Percentiles rank a stretch among this genome's conserved stretches.
These are phyloP conservation scores for Scaptomyza parva DNA, from an alignment of 2,888 invertebrate genomes.

Conservation along the genomic window DNA sequence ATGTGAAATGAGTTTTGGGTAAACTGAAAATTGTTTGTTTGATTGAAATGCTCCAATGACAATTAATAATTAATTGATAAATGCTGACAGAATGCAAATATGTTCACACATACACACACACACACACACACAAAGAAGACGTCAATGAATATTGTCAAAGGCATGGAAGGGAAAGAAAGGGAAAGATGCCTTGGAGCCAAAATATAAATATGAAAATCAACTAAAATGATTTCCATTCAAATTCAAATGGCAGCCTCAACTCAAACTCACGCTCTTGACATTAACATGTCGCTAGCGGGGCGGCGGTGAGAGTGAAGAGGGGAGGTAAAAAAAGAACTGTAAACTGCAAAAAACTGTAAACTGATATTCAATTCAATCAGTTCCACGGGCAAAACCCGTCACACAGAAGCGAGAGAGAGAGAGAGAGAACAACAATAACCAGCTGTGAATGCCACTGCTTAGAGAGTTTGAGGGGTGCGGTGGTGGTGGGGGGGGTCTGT, in stretches of 20 bases:
- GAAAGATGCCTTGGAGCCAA: slow-evolving; percentile 44
- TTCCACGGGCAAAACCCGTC: slow-evolving; percentile 43
- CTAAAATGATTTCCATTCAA: slow-evolving; percentile 78
- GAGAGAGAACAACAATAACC: slow-evolving; percentile 47
- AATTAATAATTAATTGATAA: too few species aligned
- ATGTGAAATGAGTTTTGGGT: too few species aligned
- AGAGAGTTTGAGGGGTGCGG: too few species aligned
- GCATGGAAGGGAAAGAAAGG: neutral
- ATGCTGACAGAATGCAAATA: too few species aligned
- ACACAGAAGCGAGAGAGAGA: slow-evolving; percentile 1
- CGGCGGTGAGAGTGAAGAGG: too few species aligned
- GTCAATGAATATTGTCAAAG: neutral
- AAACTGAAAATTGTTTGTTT: too few species aligned
- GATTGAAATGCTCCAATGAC: too few species aligned
- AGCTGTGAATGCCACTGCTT: slow-evolving; percentile 47
- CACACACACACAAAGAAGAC: neutral
- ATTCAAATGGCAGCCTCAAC: slow-evolving; percentile 68
- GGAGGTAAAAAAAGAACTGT: neutral
- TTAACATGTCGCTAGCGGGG: too few species aligned
- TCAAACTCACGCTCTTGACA: too few species aligned
- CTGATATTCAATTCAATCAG: slow-evolving; percentile 79
- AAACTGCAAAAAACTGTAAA: slow-evolving; percentile 56
- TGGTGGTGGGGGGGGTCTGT: neutral
- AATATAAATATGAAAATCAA: slow-evolving; percentile 77
- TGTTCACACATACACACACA: too few species aligned